Evolutionary conservation across 2,797 vertebrate genomes (phyloP).

Genomic region (Tinamus major): DNA sequence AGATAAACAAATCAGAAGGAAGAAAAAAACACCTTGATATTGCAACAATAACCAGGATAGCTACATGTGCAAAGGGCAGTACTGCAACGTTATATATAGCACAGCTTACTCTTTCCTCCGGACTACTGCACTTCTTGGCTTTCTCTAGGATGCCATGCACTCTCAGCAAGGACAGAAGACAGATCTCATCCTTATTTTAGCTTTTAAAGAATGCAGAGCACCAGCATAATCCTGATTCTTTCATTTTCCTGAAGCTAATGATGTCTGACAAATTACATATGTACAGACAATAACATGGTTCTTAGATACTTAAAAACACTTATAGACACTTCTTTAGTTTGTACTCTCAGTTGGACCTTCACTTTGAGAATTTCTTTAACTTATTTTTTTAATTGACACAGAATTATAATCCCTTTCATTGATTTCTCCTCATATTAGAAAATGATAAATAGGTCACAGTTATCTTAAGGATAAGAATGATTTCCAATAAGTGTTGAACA

Average conservation of each 20-base stretch:
- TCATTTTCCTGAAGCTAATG: background rate
- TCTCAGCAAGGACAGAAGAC: background rate
- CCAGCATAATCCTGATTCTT: background rate
- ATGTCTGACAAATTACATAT: background rate
- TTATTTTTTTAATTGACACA: background rate
- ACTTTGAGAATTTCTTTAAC: slow-evolving; percentile 19
- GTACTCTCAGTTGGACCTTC: background rate
- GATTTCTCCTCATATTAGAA: background rate
- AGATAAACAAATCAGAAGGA: background rate
- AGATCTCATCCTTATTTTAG: background rate
- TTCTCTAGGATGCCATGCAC: background rate
- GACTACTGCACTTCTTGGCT: background rate
- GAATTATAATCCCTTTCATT: slow-evolving; percentile 24
- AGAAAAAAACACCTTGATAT: background rate
- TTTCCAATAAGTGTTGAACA: slow-evolving; percentile 71
- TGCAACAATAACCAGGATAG: background rate
- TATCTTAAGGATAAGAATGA: slow-evolving; percentile 54
- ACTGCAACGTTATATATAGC: background rate
- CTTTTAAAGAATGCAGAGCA: background rate
- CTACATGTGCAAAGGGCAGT: background rate
- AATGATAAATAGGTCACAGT: slow-evolving; percentile 63
- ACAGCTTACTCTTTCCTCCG: background rate
- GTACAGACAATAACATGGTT: background rate
- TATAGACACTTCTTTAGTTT: background rate
- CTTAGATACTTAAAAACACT: background rate